Conservation (phyloP, 2,113 vertebrate species). For the Morone saxatilis region DNA sequence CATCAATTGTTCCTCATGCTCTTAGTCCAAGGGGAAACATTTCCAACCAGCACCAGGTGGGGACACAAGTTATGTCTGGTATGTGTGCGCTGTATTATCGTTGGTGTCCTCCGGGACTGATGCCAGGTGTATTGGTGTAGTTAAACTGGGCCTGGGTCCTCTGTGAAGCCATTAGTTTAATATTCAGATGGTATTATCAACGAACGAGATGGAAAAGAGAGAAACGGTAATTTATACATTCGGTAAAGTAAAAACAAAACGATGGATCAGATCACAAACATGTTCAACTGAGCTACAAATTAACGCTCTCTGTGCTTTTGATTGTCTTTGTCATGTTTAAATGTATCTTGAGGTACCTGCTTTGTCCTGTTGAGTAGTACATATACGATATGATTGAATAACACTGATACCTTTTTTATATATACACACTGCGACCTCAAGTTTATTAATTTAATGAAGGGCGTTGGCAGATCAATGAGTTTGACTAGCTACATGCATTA, state of each 20-base stretch:
- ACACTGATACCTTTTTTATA: background rate
- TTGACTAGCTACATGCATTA: no score
- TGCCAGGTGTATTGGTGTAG: background rate
- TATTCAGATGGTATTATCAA: background rate
- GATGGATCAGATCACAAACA: background rate
- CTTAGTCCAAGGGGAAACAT: constrained; percentile 1
- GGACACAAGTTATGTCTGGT: background rate
- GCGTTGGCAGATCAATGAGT: no score
- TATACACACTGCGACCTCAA: no score
- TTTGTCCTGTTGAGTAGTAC: background rate
- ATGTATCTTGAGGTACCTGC: background rate
- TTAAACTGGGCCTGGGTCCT: background rate
- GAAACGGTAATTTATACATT: background rate
- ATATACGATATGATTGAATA: background rate
- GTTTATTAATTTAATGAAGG: background rate
- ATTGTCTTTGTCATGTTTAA: background rate
- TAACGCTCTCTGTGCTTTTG: background rate
- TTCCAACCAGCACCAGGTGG: background rate
- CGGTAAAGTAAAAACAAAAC: background rate
- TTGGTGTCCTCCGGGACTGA: background rate
- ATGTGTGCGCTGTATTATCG: background rate
- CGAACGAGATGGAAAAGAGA: background rate
- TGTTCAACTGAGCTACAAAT: background rate
- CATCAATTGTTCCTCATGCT: background rate
- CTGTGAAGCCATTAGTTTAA: background rate